Evolutionary conservation across 2,888 invertebrate genomes (phyloP).

Genomic region (Iphiclides podalirius): DNA sequence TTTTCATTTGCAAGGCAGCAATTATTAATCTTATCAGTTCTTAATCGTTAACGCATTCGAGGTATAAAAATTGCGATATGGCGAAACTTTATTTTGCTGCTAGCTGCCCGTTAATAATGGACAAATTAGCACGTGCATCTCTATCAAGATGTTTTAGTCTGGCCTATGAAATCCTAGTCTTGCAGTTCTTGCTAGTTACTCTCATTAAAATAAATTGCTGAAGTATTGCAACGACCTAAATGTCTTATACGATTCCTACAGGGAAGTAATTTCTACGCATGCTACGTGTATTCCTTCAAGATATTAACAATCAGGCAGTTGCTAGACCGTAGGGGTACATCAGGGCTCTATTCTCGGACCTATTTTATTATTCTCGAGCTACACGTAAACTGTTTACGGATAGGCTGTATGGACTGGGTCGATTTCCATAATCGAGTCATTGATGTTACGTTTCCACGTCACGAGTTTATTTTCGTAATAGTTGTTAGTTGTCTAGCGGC

Average conservation of each 20-base stretch:
- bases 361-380: not conserved
- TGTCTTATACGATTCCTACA: not conserved
- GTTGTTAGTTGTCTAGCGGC: too few relatives aligned
- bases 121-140: constrained; percentile 5
- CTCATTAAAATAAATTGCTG: not conserved
- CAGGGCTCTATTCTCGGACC: not conserved
- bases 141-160: not conserved
- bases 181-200: not conserved
- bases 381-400: too few relatives aligned
- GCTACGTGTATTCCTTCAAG: not conserved
- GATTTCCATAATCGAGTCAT: too few relatives aligned
- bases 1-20: too few relatives aligned
- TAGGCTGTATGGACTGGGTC: too few relatives aligned
- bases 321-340: not conserved
- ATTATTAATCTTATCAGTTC: constrained; percentile 11
- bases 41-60: constrained; percentile 12
- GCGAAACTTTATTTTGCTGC: constrained; percentile 1
- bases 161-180: not conserved
- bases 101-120: not conserved
- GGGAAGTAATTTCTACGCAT: not conserved
- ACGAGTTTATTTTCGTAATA: too few relatives aligned
- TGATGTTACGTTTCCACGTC: too few relatives aligned
- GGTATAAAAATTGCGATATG: constrained; percentile 5
- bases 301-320: not conserved
- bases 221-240: not conserved